Conservation (phyloP, 2,888 invertebrate genomes). For the Andrena bucephala region DNA sequence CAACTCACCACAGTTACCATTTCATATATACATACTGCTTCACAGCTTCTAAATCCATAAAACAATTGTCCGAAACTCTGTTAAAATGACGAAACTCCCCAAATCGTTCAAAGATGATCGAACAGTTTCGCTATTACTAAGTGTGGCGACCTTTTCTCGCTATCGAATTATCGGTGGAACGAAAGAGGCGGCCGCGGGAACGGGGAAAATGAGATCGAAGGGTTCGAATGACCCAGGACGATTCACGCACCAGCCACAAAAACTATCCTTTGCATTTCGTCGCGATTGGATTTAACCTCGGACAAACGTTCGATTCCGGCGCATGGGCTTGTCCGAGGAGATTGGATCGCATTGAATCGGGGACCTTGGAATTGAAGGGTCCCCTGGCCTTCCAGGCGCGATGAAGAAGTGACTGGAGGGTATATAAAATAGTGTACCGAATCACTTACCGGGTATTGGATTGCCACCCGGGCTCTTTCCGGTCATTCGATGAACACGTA, state of each 20-base stretch:
- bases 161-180: slow-evolving; percentile 7
- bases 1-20: too few relatives aligned
- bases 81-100: not conserved
- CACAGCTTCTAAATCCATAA: too few relatives aligned
- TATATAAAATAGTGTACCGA: slow-evolving; percentile 60
- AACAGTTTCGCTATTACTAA: slow-evolving; percentile 19
- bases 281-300: slow-evolving; percentile 69
- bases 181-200: slow-evolving; percentile 3
- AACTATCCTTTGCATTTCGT: slow-evolving; percentile 68
- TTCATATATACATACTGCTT: too few relatives aligned
- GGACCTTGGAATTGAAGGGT: slow-evolving; percentile 60
- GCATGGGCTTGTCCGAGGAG: slow-evolving; percentile 63
- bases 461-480: slow-evolving; percentile 30
- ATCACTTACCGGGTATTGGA: slow-evolving; percentile 66
- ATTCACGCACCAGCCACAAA: slow-evolving; percentile 55
- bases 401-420: slow-evolving; percentile 53
- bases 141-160: not conserved
- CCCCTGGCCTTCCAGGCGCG: slow-evolving; percentile 11
- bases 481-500: slow-evolving; percentile 19
- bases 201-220: slow-evolving; percentile 38
- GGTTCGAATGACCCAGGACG: slow-evolving; percentile 40
- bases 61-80: too few relatives aligned
- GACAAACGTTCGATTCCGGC: slow-evolving; percentile 55
- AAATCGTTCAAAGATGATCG: not conserved
- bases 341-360: slow-evolving; percentile 73